Evolutionary conservation across 2,113 vertebrate genomes (phyloP), one percentile per base, ranked within the genome.

Genomic region (Pygoscelis adeliae): DNA sequence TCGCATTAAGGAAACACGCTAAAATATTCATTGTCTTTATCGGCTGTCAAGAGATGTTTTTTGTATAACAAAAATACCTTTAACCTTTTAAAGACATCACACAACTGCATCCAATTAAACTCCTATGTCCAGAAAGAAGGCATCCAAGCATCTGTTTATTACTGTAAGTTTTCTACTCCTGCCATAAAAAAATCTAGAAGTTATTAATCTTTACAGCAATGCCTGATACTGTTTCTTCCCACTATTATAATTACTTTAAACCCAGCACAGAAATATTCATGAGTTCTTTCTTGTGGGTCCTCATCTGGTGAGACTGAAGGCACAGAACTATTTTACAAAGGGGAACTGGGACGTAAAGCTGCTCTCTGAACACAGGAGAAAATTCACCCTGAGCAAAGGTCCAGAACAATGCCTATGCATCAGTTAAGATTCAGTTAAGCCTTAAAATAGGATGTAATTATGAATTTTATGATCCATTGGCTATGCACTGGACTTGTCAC

Each of bases 1-100:
- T 93, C 32, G 62, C 58, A 69, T 77, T 62, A 91, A 87, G 91
- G 52, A 94, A 95, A 90, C 56, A 77, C 1, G 0, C 21, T 69
- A 93, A 84, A 87, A 91, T 85, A 96, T 70, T 83, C 38, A 74
- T 93, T 93, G 81, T 77, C 53, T 94, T 95, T 73, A 94, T 80
- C 46, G 73, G 38, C 62, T 90, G 72, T 94, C 87, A 92, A 73
- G 50, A 87, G 34, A 74, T 58, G 34, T 1, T 66, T 90, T 94
- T 76, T 70, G 52, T 79, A 80, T 82, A 87, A 90, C 15, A 77
- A 92, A 93, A 96, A 63, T 61, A 89, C 52, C 23, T 93, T 89
- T 86, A 91, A 55, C 49, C 65, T 92, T 87, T 74, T 63, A 65
- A 86, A 93, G 42, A 77, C 38, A 86, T 40, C 58, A 78, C 67